These are phyloP conservation scores for Phyllostomus hastatus DNA, from an alignment of 2,113 vertebrate genomes.

Conservation along the genomic window DNA sequence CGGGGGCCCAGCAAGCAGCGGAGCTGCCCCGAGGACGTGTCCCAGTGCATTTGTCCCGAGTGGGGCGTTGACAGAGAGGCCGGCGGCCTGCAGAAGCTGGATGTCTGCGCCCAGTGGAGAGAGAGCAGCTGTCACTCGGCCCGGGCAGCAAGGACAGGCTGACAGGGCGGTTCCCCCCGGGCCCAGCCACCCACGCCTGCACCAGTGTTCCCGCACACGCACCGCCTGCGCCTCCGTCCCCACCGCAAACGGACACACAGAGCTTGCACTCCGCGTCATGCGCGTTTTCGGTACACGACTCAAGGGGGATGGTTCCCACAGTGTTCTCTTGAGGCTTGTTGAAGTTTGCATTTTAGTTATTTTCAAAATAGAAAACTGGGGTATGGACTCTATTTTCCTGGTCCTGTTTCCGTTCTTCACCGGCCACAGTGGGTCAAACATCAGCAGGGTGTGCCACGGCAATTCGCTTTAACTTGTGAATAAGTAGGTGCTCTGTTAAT, in stretches of 20 bases:
- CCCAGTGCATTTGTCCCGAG: not conserved
- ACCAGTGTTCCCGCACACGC: accelerated
- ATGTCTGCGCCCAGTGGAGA: not conserved
- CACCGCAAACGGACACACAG: too few species aligned
- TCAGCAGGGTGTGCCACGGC: not conserved
- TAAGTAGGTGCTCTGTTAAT: not conserved
- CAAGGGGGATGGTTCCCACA: not conserved
- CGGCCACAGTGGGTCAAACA: not conserved
- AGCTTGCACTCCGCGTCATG: not conserved
- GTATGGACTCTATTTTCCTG: not conserved
- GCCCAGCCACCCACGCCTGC: too few species aligned
- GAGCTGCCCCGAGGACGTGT: not conserved
- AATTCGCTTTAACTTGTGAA: not conserved
- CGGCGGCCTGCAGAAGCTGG: not conserved
- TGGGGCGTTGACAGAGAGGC: not conserved
- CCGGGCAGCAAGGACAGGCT: too few species aligned
- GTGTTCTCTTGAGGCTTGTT: not conserved
- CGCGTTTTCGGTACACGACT: not conserved
- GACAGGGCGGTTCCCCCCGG: accelerated
- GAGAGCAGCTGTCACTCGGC: not conserved
- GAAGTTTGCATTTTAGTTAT: not conserved
- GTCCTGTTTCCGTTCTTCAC: not conserved
- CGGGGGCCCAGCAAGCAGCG: not conserved
- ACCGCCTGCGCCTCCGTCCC: too few species aligned
- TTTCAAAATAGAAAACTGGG: not conserved